Percentiles rank a stretch among this genome's conserved stretches.
phyloP scores from a whole-genome alignment of 35 echinoderm and acorn worm species.

The Acanthaster planci region DNA sequence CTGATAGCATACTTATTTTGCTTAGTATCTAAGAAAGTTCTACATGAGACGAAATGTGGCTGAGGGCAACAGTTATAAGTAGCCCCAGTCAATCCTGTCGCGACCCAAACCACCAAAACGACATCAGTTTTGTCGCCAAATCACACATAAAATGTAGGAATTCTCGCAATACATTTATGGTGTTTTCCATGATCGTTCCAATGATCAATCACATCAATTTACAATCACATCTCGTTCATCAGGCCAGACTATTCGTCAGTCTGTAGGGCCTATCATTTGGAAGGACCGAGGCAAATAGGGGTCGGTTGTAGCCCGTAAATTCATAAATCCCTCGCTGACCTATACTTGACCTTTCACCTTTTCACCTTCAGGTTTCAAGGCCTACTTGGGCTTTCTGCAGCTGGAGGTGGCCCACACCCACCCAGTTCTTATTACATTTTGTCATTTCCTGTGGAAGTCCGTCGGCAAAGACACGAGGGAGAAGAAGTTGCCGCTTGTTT shows the following conservation, averaged over 20 bases:
- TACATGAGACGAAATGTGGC: too few species aligned
- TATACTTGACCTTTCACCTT: not conserved
- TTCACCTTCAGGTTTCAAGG: conserved; percentile 51
- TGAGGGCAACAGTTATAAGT: too few species aligned
- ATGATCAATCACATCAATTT: too few species aligned
- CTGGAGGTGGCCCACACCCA: conserved; percentile 69
- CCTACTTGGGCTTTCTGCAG: conserved; percentile 65
- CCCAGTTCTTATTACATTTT: conserved; percentile 65
- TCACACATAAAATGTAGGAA: too few species aligned
- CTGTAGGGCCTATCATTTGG: not conserved
- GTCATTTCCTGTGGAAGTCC: conserved; percentile 57
- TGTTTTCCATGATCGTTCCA: too few species aligned
- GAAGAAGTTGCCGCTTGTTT: not conserved
- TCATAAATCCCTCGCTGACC: not conserved
- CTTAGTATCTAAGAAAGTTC: too few species aligned
- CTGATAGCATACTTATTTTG: too few species aligned
- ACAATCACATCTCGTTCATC: not conserved
- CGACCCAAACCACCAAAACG: too few species aligned
- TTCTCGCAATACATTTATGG: too few species aligned
- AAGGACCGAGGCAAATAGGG: not conserved
- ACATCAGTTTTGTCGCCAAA: too few species aligned
- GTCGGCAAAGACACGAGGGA: conserved; percentile 8
- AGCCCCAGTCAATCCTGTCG: too few species aligned
- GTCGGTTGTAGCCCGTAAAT: not conserved
- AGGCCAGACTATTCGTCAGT: not conserved